These are phyloP conservation scores for Autographa pulchrina DNA, from an alignment of 2,888 invertebrate species.

Conservation along the genomic window DNA sequence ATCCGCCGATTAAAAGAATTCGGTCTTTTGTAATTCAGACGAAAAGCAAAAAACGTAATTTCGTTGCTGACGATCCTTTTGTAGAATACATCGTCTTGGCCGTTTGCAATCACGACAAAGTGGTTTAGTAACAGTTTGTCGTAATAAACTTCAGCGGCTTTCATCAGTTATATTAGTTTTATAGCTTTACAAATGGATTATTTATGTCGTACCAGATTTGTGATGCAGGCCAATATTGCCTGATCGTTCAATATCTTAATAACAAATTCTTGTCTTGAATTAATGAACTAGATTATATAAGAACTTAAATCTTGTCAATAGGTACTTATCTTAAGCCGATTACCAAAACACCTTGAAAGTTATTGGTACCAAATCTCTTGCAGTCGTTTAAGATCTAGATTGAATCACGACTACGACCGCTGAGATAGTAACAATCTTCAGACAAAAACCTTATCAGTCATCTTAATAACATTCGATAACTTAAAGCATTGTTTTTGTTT, in stretches of 20 bases:
- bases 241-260: neutral
- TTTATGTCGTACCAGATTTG: conserved; percentile 6
- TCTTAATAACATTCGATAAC: conserved; percentile 51
- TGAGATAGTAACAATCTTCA: conserved; percentile 37
- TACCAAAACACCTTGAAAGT: conserved; percentile 33
- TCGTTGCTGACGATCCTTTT: neutral
- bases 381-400: conserved; percentile 45
- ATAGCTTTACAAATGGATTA: neutral
- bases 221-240: conserved; percentile 17
- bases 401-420: conserved; percentile 36
- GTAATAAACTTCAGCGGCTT: conserved; percentile 18
- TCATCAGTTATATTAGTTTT: neutral
- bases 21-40: neutral
- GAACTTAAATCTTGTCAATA: conserved; percentile 32
- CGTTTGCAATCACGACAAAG: neutral
- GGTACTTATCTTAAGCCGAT: conserved; percentile 26
- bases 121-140: neutral
- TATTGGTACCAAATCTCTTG: conserved; percentile 34
- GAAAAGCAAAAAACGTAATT: neutral
- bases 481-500: conserved; percentile 52
- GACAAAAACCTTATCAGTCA: conserved; percentile 44
- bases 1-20: neutral
- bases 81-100: neutral
- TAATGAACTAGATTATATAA: conserved; percentile 16
- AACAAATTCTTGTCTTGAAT: conserved; percentile 19